Conservation (phyloP, 2,888 invertebrate genomes). For the Cephus pygmeus region DNA sequence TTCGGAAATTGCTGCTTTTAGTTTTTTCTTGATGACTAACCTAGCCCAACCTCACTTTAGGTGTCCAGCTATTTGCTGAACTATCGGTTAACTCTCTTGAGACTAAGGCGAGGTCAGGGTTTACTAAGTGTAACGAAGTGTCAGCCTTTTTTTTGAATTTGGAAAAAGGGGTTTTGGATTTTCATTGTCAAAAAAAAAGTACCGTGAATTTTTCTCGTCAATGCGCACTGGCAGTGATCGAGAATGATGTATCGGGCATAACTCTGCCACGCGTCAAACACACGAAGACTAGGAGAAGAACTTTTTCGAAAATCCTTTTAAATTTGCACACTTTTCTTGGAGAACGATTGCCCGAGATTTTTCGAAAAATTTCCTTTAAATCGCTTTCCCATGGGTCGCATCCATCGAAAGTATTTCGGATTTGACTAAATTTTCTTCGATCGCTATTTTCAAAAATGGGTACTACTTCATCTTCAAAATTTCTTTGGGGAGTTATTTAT, state of each 20-base stretch:
- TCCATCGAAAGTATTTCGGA: constrained; percentile 12
- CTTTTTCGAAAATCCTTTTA: neutral
- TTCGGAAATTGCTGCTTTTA: neutral
- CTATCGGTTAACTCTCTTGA: neutral
- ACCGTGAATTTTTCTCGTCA: neutral
- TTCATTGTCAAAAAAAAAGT: neutral
- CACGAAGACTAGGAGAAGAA: neutral
- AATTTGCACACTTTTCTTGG: neutral
- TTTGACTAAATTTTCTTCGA: neutral
- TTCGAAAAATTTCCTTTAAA: neutral
- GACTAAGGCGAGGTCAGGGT: neutral
- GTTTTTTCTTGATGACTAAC: neutral
- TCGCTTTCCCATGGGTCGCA: constrained; percentile 23
- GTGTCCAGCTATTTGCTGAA: neutral
- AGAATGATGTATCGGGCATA: constrained; percentile 47
- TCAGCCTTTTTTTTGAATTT: neutral
- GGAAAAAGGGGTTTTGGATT: neutral
- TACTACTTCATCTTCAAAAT: neutral
- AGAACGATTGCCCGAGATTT: neutral
- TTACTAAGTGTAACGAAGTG: neutral
- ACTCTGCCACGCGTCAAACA: neutral
- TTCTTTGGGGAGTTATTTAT: neutral
- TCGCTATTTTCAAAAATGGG: neutral
- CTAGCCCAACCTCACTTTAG: neutral
- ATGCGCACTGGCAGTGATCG: constrained; percentile 40